Conservation (phyloP, 2,797 vertebrate genomes). For the Erethizon dorsatum region DNA sequence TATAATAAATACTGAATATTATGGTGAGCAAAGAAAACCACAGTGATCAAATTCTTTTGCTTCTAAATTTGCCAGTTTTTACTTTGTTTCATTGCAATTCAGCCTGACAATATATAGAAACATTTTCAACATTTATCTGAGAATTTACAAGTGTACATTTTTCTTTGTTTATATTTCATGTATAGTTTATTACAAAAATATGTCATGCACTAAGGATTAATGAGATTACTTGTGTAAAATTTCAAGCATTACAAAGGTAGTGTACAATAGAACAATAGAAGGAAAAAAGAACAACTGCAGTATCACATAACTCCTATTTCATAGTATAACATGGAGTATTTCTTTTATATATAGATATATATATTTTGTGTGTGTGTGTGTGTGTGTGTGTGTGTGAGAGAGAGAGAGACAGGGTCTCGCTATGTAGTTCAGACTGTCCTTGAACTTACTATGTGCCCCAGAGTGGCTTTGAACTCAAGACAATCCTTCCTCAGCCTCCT, state of each 20-base stretch:
- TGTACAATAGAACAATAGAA: background rate
- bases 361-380: no score
- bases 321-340: background rate
- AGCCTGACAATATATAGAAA: background rate
- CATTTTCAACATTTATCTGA: background rate
- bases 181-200: constrained; percentile 6
- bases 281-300: background rate
- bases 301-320: background rate
- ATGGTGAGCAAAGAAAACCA: background rate
- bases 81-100: background rate
- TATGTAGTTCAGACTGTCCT: background rate
- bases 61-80: constrained; percentile 15
- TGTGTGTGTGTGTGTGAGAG: no score
- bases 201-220: background rate
- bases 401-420: no score
- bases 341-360: no score
- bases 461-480: background rate
- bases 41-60: background rate
- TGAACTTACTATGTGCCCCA: background rate
- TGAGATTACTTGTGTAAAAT: background rate
- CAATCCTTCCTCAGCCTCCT: background rate
- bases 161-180: background rate
- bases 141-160: constrained; percentile 1
- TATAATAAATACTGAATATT: constrained; percentile 30
- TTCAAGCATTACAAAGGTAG: background rate